These are phyloP conservation scores for Nebria brevicollis DNA, from an alignment of 2,888 invertebrate genomes.

Conservation along the genomic window DNA sequence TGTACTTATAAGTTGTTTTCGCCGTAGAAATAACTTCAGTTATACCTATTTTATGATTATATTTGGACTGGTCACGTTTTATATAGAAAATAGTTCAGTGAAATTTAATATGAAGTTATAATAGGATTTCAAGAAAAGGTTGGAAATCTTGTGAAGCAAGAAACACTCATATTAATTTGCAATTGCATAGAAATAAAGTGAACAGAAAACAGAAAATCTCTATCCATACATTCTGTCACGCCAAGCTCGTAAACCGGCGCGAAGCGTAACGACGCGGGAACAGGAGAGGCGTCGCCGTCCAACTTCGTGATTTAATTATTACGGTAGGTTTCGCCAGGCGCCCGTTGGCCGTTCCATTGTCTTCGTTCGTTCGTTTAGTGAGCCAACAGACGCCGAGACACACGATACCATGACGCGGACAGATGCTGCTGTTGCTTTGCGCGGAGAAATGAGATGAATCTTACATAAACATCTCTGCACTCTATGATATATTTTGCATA, in stretches of 20 bases:
- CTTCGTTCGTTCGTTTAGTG: constrained; percentile 22
- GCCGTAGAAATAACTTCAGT: too few relatives aligned
- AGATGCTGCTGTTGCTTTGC: background rate
- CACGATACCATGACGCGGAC: background rate
- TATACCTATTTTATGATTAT: too few relatives aligned
- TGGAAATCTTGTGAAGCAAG: too few relatives aligned
- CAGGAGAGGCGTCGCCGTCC: background rate
- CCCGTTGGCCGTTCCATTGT: constrained; percentile 32
- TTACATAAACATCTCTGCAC: background rate
- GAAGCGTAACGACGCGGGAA: background rate
- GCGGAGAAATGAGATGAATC: background rate
- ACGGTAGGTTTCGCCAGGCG: constrained; percentile 12
- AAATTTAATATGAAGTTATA: too few relatives aligned
- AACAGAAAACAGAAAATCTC: constrained; percentile 17
- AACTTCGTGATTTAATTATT: constrained; percentile 43
- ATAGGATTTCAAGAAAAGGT: too few relatives aligned
- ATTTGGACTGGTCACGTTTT: too few relatives aligned
- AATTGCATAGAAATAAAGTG: constrained; percentile 8
- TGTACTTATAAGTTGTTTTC: too few relatives aligned
- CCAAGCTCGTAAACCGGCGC: background rate
- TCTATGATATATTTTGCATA: constrained; percentile 4
- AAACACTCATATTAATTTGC: background rate
- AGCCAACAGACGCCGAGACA: background rate
- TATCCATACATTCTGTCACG: background rate
- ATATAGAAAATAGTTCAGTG: too few relatives aligned